Percentiles rank a stretch among this genome's conserved stretches.
Conservation (phyloP, 2,797 vertebrate genomes). For the Pantherophis alleghaniensis region DNA sequence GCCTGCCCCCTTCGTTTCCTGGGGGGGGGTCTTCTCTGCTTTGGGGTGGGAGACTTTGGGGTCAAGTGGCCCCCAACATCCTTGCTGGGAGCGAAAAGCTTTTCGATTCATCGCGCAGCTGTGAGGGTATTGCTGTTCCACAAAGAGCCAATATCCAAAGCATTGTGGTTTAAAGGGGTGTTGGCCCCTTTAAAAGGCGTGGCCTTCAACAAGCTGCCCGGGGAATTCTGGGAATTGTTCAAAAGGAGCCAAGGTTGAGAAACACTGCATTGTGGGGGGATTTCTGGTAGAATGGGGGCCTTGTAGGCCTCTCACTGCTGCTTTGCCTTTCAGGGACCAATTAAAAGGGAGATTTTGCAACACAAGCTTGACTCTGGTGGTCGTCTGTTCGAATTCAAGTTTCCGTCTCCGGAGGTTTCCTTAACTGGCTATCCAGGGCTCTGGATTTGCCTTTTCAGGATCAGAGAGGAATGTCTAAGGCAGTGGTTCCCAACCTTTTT, state of each 20-base stretch:
- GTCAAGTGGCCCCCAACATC: neutral
- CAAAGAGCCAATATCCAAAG: neutral
- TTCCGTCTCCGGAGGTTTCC: rapidly evolving
- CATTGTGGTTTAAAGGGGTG: neutral
- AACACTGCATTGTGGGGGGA: neutral
- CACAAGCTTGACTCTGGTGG: no score
- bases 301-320: neutral
- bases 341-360: neutral
- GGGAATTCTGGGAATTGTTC: neutral
- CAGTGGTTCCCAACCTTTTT: no score
- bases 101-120: neutral
- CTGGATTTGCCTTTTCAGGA: neutral
- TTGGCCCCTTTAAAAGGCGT: neutral
- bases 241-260: neutral
- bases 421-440: neutral
- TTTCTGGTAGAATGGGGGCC: neutral
- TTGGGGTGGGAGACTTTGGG: neutral
- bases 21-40: neutral
- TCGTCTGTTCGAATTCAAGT: neutral
- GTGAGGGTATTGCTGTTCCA: neutral
- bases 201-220: neutral
- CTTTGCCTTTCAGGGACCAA: neutral
- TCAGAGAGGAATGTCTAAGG: neutral
- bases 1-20: neutral
- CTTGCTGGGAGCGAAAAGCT: neutral